Base-by-base conservation (phyloP, 1,140 invertebrate species). In the Drosophila pachea region DNA sequence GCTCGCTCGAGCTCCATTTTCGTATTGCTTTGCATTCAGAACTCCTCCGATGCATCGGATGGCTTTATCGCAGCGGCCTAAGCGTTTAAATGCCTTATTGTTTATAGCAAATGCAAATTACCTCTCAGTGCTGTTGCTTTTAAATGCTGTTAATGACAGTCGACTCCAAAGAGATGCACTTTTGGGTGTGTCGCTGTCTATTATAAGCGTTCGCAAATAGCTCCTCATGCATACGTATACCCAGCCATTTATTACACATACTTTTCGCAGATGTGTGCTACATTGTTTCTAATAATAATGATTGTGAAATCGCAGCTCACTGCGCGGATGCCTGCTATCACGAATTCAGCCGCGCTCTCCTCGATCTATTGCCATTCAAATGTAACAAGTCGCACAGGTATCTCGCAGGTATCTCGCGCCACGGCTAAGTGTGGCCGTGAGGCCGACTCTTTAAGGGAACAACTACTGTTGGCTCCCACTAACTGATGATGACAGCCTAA, bases 111-210 rank as follows among this genome's bases (percentile, higher is more conserved):
- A 55, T 72, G 55, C 62, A 49, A 61, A 66, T 79, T 56, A 63
- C 52, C 68, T 71, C 48, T 60, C 52, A 52, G 55, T 72, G 68
- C 70, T 67, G 67, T 68, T 64, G 76, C 70, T 74, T 70, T 70
- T 84, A 84, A 84, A 86, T 68, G 66, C 73, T 78, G 76, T 76
- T 84, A 84, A 86, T 84, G 79, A 84, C 81, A 84, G 79, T 58
- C 66, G 48, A 45, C 47, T 42, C 77, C 68, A 78, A 77, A 77
- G 73, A 62, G 76, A 79, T 83, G 76, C 81, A 84, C 75, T 66
- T 78, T 70, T 86, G 81, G 79, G 81, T 83, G 77, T 81, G 77
- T 74, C 77, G 65, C 14, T 72, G 48, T 73, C 69, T 67, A 68
- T 77, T 71, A 70, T 61, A 81, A 63, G 65, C 38, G 52, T 22